Evolutionary conservation across 2,888 invertebrate genomes (phyloP).

Genomic region (Mythimna lalbum): DNA sequence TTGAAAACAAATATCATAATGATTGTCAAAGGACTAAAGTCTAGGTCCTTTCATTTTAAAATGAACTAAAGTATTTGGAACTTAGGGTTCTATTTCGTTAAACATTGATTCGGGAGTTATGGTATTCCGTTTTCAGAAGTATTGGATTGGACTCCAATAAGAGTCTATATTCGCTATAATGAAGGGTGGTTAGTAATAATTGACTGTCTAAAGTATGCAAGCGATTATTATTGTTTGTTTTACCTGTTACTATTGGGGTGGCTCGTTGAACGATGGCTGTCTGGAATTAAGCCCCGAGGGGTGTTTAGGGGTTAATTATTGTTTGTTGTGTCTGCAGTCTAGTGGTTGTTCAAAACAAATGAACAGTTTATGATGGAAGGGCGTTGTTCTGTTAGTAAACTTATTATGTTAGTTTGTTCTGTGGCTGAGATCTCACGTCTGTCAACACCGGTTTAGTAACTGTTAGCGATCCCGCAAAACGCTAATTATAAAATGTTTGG

Average conservation of each 20-base stretch:
- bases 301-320: neutral
- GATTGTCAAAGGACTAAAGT: neutral
- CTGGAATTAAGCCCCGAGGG: conserved; percentile 2
- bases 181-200: conserved; percentile 15
- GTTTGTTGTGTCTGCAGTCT: conserved; percentile 24
- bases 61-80: neutral
- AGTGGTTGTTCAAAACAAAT: neutral
- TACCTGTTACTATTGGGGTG: conserved; percentile 6
- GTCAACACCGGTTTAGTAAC: too few species aligned
- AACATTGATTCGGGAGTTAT: neutral
- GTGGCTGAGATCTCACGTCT: neutral
- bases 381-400: neutral
- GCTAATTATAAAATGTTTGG: too few species aligned
- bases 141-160: conserved; percentile 7
- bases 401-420: neutral
- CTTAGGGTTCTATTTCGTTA: conserved; percentile 6
- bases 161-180: neutral
- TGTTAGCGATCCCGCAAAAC: too few species aligned
- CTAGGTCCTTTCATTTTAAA: neutral
- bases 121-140: neutral
- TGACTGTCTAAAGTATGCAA: conserved; percentile 1
- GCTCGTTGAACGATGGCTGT: conserved; percentile 7
- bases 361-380: neutral
- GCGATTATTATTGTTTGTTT: conserved; percentile 8
- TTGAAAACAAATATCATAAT: conserved; percentile 1